Evolutionary conservation across 2,888 invertebrate genomes (phyloP).

Genomic region (Listrodromus nycthemerus): DNA sequence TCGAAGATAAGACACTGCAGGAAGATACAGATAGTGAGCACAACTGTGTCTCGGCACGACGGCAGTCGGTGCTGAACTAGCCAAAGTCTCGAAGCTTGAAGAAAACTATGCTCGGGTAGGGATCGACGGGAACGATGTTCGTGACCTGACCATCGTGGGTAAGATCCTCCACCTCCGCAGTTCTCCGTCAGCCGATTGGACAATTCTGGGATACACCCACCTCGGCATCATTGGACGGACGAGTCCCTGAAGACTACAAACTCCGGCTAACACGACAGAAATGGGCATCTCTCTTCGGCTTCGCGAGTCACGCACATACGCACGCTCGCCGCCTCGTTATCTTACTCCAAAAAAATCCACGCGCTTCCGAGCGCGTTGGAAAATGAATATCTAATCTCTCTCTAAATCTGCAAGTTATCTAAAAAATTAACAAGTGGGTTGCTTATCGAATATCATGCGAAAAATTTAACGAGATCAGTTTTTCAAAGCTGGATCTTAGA

Average conservation of each 20-base stretch:
- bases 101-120: not conserved
- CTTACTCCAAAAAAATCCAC: slow-evolving; percentile 6
- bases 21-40: slow-evolving; percentile 19
- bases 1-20: not conserved
- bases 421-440: not conserved
- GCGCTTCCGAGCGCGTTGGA: slow-evolving; percentile 12
- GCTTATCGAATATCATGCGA: not conserved
- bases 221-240: slow-evolving; percentile 51
- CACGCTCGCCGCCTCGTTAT: slow-evolving; percentile 2
- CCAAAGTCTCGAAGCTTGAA: slow-evolving; percentile 1
- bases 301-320: slow-evolving; percentile 10
- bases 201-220: slow-evolving; percentile 59
- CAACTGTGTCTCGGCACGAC: slow-evolving; percentile 51
- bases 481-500: not conserved
- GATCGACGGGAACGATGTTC: slow-evolving; percentile 18
- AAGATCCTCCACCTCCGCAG: slow-evolving; percentile 62
- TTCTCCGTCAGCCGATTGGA: slow-evolving; percentile 54
- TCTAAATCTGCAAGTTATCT: not conserved
- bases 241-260: slow-evolving; percentile 38
- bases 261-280: slow-evolving; percentile 18
- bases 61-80: slow-evolving; percentile 61
- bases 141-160: slow-evolving; percentile 50
- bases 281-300: slow-evolving; percentile 13
- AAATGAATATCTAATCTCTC: slow-evolving; percentile 11
- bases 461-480: not conserved